These are phyloP conservation scores for Euleptes europaea DNA, from an alignment of 2,113 vertebrate species.

Conservation along the genomic window DNA sequence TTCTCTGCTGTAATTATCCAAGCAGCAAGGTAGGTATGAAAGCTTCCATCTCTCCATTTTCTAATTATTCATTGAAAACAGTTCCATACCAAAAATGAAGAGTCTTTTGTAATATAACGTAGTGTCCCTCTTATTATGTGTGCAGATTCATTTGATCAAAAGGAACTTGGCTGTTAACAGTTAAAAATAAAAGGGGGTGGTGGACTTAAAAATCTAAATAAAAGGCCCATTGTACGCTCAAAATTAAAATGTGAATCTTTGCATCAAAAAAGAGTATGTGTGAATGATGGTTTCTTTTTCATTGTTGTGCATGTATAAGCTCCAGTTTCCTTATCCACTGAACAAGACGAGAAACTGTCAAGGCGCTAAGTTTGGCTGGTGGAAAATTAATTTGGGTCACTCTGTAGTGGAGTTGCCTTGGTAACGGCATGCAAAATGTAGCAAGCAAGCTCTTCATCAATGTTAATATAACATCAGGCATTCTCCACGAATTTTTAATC, in stretches of 20 bases:
- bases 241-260: not conserved
- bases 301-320: conserved; percentile 9
- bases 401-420: conserved; percentile 65
- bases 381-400: conserved; percentile 76
- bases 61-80: conserved; percentile 18
- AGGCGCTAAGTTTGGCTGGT: conserved; percentile 59
- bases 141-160: conserved; percentile 32
- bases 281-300: not conserved
- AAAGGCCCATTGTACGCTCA: not conserved
- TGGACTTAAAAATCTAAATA: not conserved
- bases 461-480: conserved; percentile 53
- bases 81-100: not conserved
- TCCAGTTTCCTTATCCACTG: conserved; percentile 25
- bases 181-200: not conserved
- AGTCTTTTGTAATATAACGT: not conserved
- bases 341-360: conserved; percentile 51
- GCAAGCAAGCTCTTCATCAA: conserved; percentile 48
- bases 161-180: not conserved
- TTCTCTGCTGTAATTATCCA: not conserved
- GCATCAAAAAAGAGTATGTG: not conserved
- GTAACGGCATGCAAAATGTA: conserved; percentile 69
- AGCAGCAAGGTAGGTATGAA: not conserved
- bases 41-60: conserved; percentile 1
- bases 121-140: not conserved
- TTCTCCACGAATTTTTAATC: conserved; percentile 53